Conservation (phyloP, 1,140 invertebrate genomes). For the Liolophura sinensis region DNA sequence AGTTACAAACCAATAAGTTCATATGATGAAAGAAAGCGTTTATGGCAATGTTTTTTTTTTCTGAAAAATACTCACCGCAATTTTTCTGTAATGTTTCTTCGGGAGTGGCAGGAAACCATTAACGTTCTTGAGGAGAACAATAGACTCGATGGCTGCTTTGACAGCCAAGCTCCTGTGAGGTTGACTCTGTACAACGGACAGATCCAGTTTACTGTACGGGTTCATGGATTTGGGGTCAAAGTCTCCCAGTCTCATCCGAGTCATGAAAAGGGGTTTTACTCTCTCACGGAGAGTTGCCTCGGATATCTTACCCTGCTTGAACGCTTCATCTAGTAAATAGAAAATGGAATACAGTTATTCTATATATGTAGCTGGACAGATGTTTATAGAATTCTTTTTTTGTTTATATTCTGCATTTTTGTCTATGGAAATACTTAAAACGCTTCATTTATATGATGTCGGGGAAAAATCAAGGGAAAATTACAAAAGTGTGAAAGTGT, state of each 20-base stretch:
- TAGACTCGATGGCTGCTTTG: constrained; percentile 36
- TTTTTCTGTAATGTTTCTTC: constrained; percentile 14
- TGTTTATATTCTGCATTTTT: too few species aligned
- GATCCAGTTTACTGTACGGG: constrained; percentile 27
- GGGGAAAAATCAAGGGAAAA: too few species aligned
- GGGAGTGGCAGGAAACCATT: constrained; percentile 31
- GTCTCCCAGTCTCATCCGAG: constrained; percentile 33
- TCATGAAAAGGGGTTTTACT: constrained; percentile 34
- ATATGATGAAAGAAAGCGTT: too few species aligned
- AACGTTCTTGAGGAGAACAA: constrained; percentile 50
- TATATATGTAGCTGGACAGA: too few species aligned
- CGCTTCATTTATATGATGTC: too few species aligned
- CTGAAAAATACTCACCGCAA: constrained; percentile 35
- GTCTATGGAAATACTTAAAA: too few species aligned
- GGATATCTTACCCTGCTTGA: constrained; percentile 14
- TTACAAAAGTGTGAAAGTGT: too few species aligned
- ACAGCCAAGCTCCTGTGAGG: constrained; percentile 36
- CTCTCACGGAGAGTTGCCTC: constrained; percentile 11
- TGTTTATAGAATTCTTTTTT: too few species aligned
- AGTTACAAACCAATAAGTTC: too few species aligned
- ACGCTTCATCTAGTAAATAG: constrained; percentile 19
- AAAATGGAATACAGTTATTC: too few species aligned
- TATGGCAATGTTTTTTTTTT: too few species aligned
- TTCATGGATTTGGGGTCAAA: constrained; percentile 36
- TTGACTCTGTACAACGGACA: constrained; percentile 36